Conservation (phyloP, 2,113 vertebrate genomes). For the Natator depressus region DNA sequence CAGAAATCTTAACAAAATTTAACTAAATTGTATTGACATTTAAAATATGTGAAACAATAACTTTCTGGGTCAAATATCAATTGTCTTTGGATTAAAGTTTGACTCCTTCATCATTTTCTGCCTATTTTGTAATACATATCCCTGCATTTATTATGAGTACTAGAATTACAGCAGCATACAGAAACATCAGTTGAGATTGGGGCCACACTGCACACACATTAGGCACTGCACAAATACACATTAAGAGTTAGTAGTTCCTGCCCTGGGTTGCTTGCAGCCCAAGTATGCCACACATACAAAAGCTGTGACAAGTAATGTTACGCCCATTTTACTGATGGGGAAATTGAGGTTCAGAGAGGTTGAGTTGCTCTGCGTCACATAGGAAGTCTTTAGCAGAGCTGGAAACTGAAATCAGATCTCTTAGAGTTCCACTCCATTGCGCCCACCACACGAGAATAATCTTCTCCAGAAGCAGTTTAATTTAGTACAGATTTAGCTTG, state of each 20-base stretch:
- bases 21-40: background rate
- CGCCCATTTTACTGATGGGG: background rate
- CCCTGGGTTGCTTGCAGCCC: background rate
- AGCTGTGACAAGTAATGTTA: background rate
- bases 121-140: background rate
- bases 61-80: background rate
- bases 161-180: background rate
- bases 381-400: background rate
- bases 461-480: slow-evolving; percentile 68
- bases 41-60: background rate
- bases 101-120: background rate
- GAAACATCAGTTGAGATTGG: background rate
- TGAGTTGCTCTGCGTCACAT: background rate
- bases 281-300: background rate
- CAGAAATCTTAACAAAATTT: slow-evolving; percentile 24
- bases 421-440: slow-evolving; percentile 44
- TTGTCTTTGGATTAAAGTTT: slow-evolving; percentile 5
- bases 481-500: slow-evolving; percentile 79
- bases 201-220: background rate
- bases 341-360: background rate
- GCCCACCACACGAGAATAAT: slow-evolving; percentile 49
- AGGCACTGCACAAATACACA: background rate
- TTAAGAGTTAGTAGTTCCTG: background rate
- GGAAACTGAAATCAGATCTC: slow-evolving; percentile 31
- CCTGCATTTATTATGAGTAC: background rate